These are phyloP conservation scores for Tenthredo distinguenda DNA, from an alignment of 2,888 invertebrate genomes.

Conservation along the genomic window DNA sequence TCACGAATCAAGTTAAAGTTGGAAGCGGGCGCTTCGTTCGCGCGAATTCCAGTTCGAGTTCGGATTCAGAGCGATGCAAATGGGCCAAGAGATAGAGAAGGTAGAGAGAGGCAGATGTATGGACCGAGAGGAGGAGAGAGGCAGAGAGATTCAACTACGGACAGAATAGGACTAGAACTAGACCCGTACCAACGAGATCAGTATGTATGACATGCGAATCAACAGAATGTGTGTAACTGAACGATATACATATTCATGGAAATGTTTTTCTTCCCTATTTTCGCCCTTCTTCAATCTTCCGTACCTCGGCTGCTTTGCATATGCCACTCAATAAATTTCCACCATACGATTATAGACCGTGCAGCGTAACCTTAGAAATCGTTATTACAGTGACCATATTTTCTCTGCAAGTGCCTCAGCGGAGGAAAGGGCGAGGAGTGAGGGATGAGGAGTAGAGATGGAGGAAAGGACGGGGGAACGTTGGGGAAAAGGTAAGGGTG, in stretches of 20 bases:
- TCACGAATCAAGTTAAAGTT: conserved; percentile 48
- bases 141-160: not conserved
- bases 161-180: conserved; percentile 27
- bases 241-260: conserved; percentile 39
- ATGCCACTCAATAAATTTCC: conserved; percentile 22
- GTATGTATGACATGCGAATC: conserved; percentile 50
- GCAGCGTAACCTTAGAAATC: conserved; percentile 32
- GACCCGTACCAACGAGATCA: not conserved
- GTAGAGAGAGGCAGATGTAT: not conserved
- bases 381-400: conserved; percentile 45
- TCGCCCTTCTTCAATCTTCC: conserved; percentile 18
- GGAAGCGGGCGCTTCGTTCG: conserved; percentile 9
- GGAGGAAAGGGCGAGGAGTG: not conserved
- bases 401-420: conserved; percentile 18
- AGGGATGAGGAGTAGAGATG: not conserved
- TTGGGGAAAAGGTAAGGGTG: conserved; percentile 6
- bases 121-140: not conserved
- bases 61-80: conserved; percentile 46
- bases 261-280: not conserved
- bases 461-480: not conserved
- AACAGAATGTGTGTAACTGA: conserved; percentile 45
- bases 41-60: conserved; percentile 32
- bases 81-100: conserved; percentile 6
- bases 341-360: conserved; percentile 12
- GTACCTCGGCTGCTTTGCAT: not conserved